These are phyloP conservation scores for Ophthalmolycus amberensis DNA, from an alignment of 2,113 vertebrate species.

Conservation along the genomic window DNA sequence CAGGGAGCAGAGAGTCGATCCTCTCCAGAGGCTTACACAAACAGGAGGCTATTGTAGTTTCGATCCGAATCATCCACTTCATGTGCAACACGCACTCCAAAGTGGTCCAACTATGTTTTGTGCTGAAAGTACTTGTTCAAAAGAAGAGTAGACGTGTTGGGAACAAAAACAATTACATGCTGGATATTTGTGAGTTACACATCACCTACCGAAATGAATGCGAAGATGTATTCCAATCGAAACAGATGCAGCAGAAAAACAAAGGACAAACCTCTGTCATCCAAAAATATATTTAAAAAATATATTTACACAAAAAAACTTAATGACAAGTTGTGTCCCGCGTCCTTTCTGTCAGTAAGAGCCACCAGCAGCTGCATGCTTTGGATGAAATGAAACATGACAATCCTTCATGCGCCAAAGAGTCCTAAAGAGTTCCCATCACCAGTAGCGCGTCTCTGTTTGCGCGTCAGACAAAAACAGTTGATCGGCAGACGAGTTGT, in stretches of 20 bases:
- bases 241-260: neutral
- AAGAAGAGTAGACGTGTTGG: neutral
- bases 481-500: neutral
- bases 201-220: neutral
- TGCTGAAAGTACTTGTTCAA: constrained; percentile 2
- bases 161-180: constrained; percentile 12
- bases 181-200: neutral
- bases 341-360: neutral
- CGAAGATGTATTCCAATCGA: constrained; percentile 13
- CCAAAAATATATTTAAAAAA: neutral
- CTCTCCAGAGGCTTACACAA: neutral
- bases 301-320: neutral
- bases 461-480: constrained; percentile 16
- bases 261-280: neutral
- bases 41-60: neutral
- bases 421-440: constrained; percentile 21
- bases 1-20: neutral
- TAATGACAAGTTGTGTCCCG: neutral
- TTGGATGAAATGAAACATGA: neutral
- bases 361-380: neutral
- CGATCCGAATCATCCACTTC: neutral
- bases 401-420: constrained; percentile 25
- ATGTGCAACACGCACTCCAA: neutral
- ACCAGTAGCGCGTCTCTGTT: constrained; percentile 20
- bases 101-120: neutral